Conservation (phyloP, 2,797 vertebrate species). For the Gallinago stenura region DNA sequence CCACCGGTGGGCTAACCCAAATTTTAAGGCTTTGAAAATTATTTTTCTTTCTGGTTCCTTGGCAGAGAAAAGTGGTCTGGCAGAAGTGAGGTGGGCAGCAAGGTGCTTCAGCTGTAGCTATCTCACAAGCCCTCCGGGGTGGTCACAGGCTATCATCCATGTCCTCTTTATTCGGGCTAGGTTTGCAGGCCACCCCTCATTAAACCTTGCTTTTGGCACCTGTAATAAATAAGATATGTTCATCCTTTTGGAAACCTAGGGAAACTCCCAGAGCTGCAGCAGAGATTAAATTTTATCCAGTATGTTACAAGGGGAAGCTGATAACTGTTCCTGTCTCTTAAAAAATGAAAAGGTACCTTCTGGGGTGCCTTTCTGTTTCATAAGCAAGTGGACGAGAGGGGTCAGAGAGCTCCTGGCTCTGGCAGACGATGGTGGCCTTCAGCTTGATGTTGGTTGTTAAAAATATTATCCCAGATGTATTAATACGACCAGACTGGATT, state of each 20-base stretch:
- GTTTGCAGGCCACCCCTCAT: background rate
- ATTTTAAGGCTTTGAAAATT: background rate
- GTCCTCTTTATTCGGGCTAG: background rate
- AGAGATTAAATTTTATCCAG: background rate
- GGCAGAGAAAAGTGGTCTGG: background rate
- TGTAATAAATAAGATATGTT: background rate
- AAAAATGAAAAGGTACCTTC: background rate
- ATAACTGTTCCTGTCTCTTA: background rate
- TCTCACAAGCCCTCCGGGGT: background rate
- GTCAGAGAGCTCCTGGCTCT: background rate
- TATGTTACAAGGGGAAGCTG: background rate
- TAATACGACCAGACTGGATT: constrained; percentile 65
- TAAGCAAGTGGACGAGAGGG: background rate
- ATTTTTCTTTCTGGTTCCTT: background rate
- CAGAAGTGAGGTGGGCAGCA: background rate
- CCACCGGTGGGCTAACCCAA: background rate
- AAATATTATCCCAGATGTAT: constrained; percentile 70
- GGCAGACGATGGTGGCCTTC: background rate
- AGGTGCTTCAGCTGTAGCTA: background rate
- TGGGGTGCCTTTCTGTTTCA: background rate
- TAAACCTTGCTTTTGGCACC: background rate
- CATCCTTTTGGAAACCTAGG: background rate
- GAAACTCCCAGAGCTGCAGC: background rate
- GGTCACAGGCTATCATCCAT: background rate
- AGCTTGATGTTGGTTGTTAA: constrained; percentile 68